Base-by-base conservation (phyloP, 1,140 invertebrate genomes). In the Lerema accius region DNA sequence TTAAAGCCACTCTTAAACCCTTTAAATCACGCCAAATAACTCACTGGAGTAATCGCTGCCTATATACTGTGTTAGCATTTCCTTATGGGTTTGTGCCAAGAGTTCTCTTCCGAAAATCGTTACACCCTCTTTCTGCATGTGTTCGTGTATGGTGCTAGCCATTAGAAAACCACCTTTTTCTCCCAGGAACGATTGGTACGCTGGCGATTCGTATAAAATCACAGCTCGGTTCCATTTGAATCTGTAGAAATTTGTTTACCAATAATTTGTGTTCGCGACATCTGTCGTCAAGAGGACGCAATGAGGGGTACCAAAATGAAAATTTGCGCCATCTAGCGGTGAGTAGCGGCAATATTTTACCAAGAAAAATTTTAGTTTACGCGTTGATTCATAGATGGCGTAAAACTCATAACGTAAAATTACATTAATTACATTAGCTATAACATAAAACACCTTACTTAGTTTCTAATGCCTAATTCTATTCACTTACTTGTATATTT, bases 401-500 rank as follows among this genome's bases (percentile, higher is more conserved):
- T 28, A 40, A 39, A 0, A 10, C 3, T 50, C n/a, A n/a, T n/a
- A n/a, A n/a, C n/a, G n/a, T n/a, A n/a, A n/a, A n/a, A n/a, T n/a
- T n/a, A n/a, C n/a, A n/a, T n/a, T n/a, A n/a, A n/a, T n/a, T n/a
- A n/a, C n/a, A n/a, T n/a, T n/a, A n/a, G n/a, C n/a, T n/a, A n/a
- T n/a, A n/a, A n/a, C n/a, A n/a, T n/a, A n/a, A n/a, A n/a, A n/a
- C n/a, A n/a, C n/a, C n/a, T n/a, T n/a, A n/a, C n/a, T n/a, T n/a
- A n/a, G n/a, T n/a, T n/a, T n/a, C n/a, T n/a, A n/a, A n/a, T n/a
- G n/a, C n/a, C n/a, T n/a, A n/a, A 49, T 28, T 0, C 53, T 50
- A 55, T 37, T 55, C 64, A 93, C 93, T 94, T 79, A 94, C 93
- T 92, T 79, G 92, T 87, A 59, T 93, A 94, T 17, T 89, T 85